These are phyloP conservation scores for Protonemura montana DNA, from an alignment of 2,888 invertebrate genomes.

Conservation along the genomic window DNA sequence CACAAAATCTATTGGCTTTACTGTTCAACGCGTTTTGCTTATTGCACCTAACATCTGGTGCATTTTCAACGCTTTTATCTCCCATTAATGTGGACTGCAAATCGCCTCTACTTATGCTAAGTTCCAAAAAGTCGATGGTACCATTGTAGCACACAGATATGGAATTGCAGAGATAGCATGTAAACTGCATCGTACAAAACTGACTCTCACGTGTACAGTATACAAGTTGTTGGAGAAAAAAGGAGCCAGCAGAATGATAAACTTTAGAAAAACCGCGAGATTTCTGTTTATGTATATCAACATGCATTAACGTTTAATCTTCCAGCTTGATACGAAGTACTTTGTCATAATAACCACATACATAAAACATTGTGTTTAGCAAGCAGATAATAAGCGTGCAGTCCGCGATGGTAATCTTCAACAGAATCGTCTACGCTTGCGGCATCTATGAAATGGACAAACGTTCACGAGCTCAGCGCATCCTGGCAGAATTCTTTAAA, in stretches of 20 bases:
- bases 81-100: background rate
- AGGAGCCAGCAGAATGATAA: background rate
- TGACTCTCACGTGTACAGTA: background rate
- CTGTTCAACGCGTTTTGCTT: background rate
- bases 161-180: background rate
- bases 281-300: slow-evolving; percentile 7
- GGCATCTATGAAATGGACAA: background rate
- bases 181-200: background rate
- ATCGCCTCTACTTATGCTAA: background rate
- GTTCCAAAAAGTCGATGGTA: background rate
- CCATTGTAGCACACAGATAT: background rate
- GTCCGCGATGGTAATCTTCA: background rate
- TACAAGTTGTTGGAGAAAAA: background rate
- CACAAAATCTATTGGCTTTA: background rate
- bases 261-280: background rate
- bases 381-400: background rate
- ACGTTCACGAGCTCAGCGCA: no score
- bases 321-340: background rate
- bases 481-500: no score
- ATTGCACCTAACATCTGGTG: background rate
- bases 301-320: background rate
- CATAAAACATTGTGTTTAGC: background rate
- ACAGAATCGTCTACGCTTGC: background rate
- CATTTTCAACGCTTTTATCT: background rate
- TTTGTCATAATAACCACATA: slow-evolving; percentile 7